phyloP scores from a whole-genome alignment of 2,888 invertebrate genomes.

The Syrista parreyssii region DNA sequence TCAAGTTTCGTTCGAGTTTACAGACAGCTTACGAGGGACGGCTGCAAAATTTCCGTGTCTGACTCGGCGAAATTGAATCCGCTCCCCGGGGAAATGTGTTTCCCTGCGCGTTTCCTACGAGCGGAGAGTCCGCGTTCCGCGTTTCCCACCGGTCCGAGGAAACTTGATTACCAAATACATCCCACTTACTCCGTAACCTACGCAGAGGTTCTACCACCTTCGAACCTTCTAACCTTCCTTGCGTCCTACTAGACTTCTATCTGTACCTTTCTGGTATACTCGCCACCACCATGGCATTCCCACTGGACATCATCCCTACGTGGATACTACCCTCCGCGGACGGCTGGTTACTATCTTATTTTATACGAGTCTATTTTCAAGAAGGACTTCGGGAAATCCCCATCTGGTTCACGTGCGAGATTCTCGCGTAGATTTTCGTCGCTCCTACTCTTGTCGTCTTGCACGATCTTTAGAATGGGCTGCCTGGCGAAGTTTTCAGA shows the following conservation, averaged over 20 bases:
- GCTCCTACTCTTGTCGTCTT: neutral
- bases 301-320: neutral
- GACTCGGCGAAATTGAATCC: slow-evolving; percentile 57
- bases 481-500: neutral
- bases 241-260: neutral
- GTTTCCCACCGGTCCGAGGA: slow-evolving; percentile 22
- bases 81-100: slow-evolving; percentile 54
- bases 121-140: slow-evolving; percentile 31
- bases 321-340: neutral
- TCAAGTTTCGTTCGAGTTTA: slow-evolving; percentile 45
- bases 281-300: neutral
- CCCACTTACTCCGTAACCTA: neutral
- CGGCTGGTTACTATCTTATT: neutral
- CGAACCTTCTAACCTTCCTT: neutral
- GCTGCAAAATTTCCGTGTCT: slow-evolving; percentile 49
- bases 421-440: neutral
- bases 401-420: neutral
- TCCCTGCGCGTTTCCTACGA: slow-evolving; percentile 38
- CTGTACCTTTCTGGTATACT: neutral
- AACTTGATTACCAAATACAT: slow-evolving; percentile 41
- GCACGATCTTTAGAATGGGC: neutral
- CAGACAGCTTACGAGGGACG: slow-evolving; percentile 35
- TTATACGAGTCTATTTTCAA: neutral
- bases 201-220: neutral
- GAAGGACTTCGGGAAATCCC: neutral